phyloP scores from a whole-genome alignment of 2,888 invertebrate species.

The Melinaea marsaeus region DNA sequence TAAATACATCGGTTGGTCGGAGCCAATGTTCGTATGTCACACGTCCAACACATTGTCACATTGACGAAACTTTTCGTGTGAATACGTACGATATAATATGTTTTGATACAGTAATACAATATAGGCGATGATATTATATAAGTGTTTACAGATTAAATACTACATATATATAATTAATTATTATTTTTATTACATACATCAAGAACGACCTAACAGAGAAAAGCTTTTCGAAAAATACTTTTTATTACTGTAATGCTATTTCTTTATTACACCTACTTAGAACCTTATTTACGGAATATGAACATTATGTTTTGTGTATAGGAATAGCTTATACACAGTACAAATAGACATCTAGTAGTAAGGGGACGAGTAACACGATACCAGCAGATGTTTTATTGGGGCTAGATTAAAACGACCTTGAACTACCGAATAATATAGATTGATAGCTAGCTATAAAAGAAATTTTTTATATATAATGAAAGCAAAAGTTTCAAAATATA shows the following conservation, averaged over 20 bases:
- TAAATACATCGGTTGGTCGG: not conserved
- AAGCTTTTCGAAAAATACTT: too few species aligned
- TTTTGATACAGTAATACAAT: too few species aligned
- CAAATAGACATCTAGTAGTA: too few species aligned
- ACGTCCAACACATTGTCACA: not conserved
- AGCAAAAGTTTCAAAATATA: not conserved
- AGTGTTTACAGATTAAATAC: not conserved
- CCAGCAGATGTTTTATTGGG: not conserved
- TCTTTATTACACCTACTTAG: too few species aligned
- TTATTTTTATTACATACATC: too few species aligned
- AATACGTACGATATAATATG: not conserved
- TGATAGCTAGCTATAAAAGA: conserved; percentile 11
- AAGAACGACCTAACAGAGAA: too few species aligned
- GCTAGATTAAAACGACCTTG: conserved; percentile 19
- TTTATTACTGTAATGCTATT: too few species aligned
- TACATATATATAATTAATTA: conserved; percentile 11
- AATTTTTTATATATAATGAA: conserved; percentile 12
- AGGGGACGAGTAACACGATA: conserved; percentile 4
- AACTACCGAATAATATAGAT: conserved; percentile 15
- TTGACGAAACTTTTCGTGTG: not conserved
- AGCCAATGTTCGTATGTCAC: conserved; percentile 3
- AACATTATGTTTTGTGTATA: too few species aligned
- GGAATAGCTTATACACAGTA: too few species aligned
- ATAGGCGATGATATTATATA: too few species aligned
- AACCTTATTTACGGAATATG: too few species aligned